Conservation (phyloP, 2,797 vertebrate species). For the Sternarchorhynchus goeldii region DNA sequence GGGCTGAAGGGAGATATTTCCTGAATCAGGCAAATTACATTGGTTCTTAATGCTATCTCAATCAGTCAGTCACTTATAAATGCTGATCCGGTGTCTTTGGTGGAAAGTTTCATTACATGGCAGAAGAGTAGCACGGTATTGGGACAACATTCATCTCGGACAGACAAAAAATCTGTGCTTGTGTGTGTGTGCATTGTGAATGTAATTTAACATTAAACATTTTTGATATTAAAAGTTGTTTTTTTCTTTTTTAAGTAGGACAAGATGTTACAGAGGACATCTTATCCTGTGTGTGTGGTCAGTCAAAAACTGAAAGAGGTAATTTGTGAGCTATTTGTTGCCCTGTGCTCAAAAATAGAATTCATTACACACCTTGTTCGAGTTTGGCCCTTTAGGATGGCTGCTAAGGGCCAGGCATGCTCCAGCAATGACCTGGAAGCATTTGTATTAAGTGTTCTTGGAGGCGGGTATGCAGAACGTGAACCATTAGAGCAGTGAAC, state of each 20-base stretch:
- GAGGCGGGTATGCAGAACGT: no score
- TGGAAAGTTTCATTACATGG: constrained; percentile 26
- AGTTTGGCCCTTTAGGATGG: no score
- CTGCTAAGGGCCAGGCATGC: no score
- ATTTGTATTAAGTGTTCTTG: no score
- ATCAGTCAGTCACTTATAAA: neutral
- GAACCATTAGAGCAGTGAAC: no score
- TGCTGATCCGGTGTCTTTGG: constrained; percentile 20
- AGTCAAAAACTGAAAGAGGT: neutral
- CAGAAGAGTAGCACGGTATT: neutral
- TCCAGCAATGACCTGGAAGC: no score
- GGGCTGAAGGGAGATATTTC: neutral
- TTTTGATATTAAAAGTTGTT: neutral
- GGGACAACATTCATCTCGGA: neutral
- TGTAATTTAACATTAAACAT: neutral
- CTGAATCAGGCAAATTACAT: neutral
- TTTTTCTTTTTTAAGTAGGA: no score
- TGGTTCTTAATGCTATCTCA: neutral
- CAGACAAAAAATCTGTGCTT: neutral
- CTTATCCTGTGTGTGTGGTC: neutral
- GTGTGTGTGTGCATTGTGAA: neutral
- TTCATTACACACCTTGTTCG: no score
- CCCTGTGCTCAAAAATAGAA: no score
- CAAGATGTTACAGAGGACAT: neutral
- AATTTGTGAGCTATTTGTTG: no score